Evolutionary conservation across 2,113 vertebrate species (phyloP).

Genomic region (Nyctibius bracteatus): DNA sequence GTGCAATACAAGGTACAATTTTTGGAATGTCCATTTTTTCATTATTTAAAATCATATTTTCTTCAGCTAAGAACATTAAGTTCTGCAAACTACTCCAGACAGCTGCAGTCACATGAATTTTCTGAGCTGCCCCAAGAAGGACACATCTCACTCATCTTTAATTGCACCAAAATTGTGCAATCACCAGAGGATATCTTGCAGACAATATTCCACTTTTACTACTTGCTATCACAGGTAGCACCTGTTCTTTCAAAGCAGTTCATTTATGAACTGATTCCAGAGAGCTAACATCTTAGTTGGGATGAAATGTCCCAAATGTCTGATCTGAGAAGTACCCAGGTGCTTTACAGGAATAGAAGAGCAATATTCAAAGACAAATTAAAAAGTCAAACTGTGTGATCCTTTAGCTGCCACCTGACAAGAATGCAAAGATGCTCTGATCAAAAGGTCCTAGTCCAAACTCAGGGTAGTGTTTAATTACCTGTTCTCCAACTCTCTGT

Average conservation of each 20-base stretch:
- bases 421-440: background rate
- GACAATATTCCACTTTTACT: background rate
- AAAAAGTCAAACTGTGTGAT: background rate
- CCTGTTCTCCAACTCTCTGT: background rate
- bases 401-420: background rate
- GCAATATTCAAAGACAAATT: background rate
- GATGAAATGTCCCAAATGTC: background rate
- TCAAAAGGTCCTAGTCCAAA: background rate
- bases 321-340: background rate
- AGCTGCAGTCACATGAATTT: background rate
- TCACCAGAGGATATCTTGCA: background rate
- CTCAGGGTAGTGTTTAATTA: background rate
- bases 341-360: background rate
- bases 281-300: background rate
- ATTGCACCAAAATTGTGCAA: background rate
- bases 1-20: background rate
- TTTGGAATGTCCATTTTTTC: background rate
- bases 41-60: background rate
- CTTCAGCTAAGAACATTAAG: background rate
- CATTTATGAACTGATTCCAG: background rate
- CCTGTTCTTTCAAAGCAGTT: background rate
- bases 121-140: background rate
- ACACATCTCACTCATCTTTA: background rate
- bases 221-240: background rate
- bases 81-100: background rate